phyloP scores from a whole-genome alignment of 2,888 invertebrate species.

The Dynastes grantii region DNA sequence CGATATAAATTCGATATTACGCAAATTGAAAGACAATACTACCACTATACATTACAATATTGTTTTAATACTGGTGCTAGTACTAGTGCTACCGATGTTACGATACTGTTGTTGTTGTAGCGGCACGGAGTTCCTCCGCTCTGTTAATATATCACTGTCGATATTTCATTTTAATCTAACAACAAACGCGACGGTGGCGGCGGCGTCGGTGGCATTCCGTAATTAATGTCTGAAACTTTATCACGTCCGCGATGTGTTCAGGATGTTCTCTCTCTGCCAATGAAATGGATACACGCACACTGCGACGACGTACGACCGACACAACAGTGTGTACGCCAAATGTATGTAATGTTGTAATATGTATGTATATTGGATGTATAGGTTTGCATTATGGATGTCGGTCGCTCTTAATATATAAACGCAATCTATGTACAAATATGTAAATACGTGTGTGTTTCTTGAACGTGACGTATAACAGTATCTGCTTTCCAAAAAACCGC shows the following conservation, averaged over 20 bases:
- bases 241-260: slow-evolving; percentile 38
- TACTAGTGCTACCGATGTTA: not conserved
- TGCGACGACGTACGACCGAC: not conserved
- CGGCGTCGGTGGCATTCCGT: slow-evolving; percentile 29
- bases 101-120: not conserved
- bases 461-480: too few relatives aligned
- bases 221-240: slow-evolving; percentile 48
- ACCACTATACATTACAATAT: slow-evolving; percentile 53
- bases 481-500: too few relatives aligned
- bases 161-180: slow-evolving; percentile 51
- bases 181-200: slow-evolving; percentile 44
- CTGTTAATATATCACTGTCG: slow-evolving; percentile 51
- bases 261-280: slow-evolving; percentile 33
- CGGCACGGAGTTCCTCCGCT: not conserved
- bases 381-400: slow-evolving; percentile 6
- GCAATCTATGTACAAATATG: too few relatives aligned
- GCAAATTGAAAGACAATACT: slow-evolving; percentile 59
- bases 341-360: slow-evolving; percentile 29
- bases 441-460: too few relatives aligned
- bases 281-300: slow-evolving; percentile 27
- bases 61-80: slow-evolving; percentile 46
- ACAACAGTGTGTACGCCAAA: slow-evolving; percentile 1
- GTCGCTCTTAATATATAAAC: too few relatives aligned
- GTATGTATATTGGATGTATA: slow-evolving; percentile 25
- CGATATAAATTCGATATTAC: slow-evolving; percentile 60